phyloP scores from a whole-genome alignment of 2,113 vertebrate genomes.

The Arizona elegans region DNA sequence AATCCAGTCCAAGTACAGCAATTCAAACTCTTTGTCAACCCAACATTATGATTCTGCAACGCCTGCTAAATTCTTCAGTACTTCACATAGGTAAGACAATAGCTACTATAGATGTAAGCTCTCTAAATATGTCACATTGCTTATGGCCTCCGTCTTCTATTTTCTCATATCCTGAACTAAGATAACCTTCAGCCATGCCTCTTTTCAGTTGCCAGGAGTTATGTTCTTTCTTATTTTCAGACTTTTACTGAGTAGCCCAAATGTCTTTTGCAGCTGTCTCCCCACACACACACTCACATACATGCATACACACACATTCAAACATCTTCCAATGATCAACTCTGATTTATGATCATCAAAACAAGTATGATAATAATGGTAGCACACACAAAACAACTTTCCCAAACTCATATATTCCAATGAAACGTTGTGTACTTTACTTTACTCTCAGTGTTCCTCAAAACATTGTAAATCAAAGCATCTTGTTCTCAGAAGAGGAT shows the following conservation, averaged over 20 bases:
- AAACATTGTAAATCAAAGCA: background rate
- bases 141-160: background rate
- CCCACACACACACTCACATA: background rate
- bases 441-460: background rate
- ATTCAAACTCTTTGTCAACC: background rate
- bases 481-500: background rate
- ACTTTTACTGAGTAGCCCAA: background rate
- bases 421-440: background rate
- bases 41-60: background rate
- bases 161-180: background rate
- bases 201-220: background rate
- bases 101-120: background rate
- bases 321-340: background rate
- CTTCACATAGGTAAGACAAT: background rate
- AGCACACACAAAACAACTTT: background rate
- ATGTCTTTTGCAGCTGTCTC: background rate
- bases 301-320: background rate
- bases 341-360: background rate
- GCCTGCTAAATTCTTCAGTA: background rate
- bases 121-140: background rate
- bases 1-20: background rate
- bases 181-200: background rate
- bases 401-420: background rate
- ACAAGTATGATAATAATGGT: background rate
- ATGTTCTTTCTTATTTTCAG: background rate